phyloP scores from a whole-genome alignment of 2,797 vertebrate species.

The Clarias laeviceps region DNA sequence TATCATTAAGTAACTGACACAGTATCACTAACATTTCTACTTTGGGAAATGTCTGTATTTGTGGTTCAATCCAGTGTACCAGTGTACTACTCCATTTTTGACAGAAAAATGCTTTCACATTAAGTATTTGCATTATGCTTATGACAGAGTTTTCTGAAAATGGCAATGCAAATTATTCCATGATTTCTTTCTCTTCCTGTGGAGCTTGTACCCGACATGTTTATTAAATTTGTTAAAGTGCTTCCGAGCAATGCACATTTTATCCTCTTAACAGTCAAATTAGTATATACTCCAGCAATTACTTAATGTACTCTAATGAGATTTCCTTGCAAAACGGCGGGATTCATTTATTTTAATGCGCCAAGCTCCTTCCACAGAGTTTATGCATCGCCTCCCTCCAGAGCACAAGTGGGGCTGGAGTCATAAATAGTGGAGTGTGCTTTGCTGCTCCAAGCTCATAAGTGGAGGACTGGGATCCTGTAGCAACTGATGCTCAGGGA shows the following conservation, averaged over 20 bases:
- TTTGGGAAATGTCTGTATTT: slow-evolving; percentile 33
- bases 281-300: slow-evolving; percentile 83
- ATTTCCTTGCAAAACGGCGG: slow-evolving; percentile 79
- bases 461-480: slow-evolving; percentile 58
- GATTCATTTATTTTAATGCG: slow-evolving; percentile 84
- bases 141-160: slow-evolving; percentile 59
- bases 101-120: slow-evolving; percentile 46
- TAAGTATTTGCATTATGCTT: slow-evolving; percentile 60
- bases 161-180: slow-evolving; percentile 65
- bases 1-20: slow-evolving; percentile 52
- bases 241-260: slow-evolving; percentile 79
- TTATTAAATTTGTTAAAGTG: slow-evolving; percentile 85
- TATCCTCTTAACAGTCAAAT: slow-evolving; percentile 85
- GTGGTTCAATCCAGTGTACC: slow-evolving; percentile 46
- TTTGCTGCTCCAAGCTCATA: slow-evolving; percentile 53
- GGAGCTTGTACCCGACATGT: slow-evolving; percentile 65
- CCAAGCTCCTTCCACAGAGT: slow-evolving; percentile 69
- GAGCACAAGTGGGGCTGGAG: slow-evolving; percentile 47
- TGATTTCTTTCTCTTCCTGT: slow-evolving; percentile 62
- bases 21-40: slow-evolving; percentile 23
- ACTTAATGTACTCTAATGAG: slow-evolving; percentile 86
- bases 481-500: slow-evolving; percentile 45
- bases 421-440: slow-evolving; percentile 72
- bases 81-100: slow-evolving; percentile 16
- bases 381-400: slow-evolving; percentile 59